Base-by-base conservation (phyloP, 2,113 vertebrate species). In the Tringa solitaria region DNA sequence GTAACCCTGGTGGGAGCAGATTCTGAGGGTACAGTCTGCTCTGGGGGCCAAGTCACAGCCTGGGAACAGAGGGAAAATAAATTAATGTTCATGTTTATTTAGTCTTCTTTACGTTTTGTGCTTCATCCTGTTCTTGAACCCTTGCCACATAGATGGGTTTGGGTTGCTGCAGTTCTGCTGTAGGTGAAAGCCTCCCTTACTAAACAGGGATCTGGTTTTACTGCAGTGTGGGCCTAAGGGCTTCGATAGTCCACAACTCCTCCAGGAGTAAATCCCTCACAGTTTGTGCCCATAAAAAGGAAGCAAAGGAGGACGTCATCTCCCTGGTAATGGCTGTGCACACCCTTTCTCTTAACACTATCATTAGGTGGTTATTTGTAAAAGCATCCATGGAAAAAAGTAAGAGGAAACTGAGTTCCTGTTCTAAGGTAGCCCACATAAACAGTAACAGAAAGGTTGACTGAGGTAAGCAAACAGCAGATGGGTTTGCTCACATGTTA, bases 21-120 rank as follows among this genome's bases (percentile, higher is more conserved):
- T 83, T 73, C 93, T 78, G 82, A 87, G 82, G 84, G 86, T 70
- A 54, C 41, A 20, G n/a, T 33, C 79, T 95, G 89, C 94, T 95
- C 89, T 84, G 43, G 72, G 72, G 89, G 74, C 63, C 93, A 85
- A 69, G 77, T 65, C 75, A 63, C 14, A 63, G 88, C 90, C 93
- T 75, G 39, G 9, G 53, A 94, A 81, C 88, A 86, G 70, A 94
- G 93, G 48, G 70, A 91, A 97, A 98, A 98, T 98, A 98, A 98
- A 98, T 98, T 97, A 98, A 97, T 96, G 97, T 97, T 97, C 91
- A 95, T 27, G 9, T 94, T 96, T 94, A 84, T 88, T 93, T 88
- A 75, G 81, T 76, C 46, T 93, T 97, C 87, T 67, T 79, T 94
- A 92, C 63, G 74, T 89, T 76, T 93, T 68, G 28, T 74, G n/a